A percentile compares a stretch with the other conserved stretches of the same genome.
phyloP scores from a whole-genome alignment of 2,113 vertebrate genomes.

The Junco hyemalis region DNA sequence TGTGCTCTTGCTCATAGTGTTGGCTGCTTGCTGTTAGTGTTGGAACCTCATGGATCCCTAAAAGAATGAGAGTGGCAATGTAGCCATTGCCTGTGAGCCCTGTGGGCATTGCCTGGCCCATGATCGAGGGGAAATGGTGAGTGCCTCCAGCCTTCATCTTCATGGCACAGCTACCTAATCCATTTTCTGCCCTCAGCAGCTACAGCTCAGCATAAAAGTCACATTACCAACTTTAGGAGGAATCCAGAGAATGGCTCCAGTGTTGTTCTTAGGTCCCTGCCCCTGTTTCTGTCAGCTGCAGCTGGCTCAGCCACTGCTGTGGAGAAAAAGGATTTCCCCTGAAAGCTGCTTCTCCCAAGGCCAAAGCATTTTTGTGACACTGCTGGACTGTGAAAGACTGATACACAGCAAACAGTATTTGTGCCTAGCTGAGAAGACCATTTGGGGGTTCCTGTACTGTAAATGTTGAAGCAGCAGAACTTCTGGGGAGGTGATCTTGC shows the following conservation, averaged over 20 bases:
- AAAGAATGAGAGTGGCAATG: not conserved
- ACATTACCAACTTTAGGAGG: not conserved
- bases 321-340: not conserved
- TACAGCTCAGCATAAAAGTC: not conserved
- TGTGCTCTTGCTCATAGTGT: not conserved
- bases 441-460: not conserved
- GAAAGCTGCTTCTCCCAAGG: not conserved
- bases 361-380: not conserved
- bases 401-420: not conserved
- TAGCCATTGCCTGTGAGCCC: not conserved
- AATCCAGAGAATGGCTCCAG: not conserved
- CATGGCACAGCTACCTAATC: not conserved
- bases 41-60: not conserved
- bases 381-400: not conserved
- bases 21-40: not conserved
- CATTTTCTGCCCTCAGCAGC: not conserved
- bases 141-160: not conserved
- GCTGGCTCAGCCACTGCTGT: not conserved
- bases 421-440: not conserved
- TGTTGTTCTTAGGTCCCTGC: not conserved
- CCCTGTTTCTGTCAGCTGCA: not conserved
- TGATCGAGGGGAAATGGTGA: not conserved
- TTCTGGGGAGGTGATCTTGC: conserved; percentile 12
- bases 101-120: not conserved
- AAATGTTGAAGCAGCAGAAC: not conserved